Conservation (phyloP, 2,113 vertebrate genomes). For the Bothrops jararaca region DNA sequence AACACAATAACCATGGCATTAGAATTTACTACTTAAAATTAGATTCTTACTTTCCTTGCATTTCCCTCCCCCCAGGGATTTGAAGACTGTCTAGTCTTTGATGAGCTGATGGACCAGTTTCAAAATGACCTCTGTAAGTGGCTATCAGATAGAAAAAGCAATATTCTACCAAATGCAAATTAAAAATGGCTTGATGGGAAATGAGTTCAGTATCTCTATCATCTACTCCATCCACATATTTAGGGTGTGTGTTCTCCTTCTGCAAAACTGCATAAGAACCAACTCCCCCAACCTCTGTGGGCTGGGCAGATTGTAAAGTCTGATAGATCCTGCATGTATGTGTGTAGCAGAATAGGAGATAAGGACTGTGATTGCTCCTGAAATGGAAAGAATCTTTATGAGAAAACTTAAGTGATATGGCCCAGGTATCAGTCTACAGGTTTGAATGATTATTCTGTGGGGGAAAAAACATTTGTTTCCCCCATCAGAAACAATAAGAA, state of each 20-base stretch:
- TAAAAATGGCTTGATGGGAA: background rate
- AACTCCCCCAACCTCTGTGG: background rate
- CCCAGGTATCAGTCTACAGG: background rate
- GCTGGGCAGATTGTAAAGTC: background rate
- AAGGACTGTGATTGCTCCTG: background rate
- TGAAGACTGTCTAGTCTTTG: slow-evolving; percentile 94
- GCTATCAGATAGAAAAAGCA: accelerated
- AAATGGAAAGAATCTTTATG: background rate
- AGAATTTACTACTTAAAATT: background rate
- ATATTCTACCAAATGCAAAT: background rate
- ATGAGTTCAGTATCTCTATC: background rate
- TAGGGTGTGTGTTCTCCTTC: background rate
- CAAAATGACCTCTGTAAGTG: slow-evolving; percentile 87
- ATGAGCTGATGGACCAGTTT: slow-evolving; percentile 88
- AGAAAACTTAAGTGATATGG: background rate
- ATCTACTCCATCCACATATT: background rate
- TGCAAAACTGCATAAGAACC: background rate
- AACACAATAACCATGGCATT: too few relatives aligned
- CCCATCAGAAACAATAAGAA: background rate
- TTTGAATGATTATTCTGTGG: background rate
- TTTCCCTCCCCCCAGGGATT: slow-evolving; percentile 79
- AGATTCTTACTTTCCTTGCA: background rate
- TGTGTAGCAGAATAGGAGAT: background rate
- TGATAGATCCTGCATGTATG: background rate
- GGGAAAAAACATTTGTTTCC: background rate